Evolutionary conservation across 2,797 vertebrate genomes (phyloP).

Genomic region (Sebastes miniatus): DNA sequence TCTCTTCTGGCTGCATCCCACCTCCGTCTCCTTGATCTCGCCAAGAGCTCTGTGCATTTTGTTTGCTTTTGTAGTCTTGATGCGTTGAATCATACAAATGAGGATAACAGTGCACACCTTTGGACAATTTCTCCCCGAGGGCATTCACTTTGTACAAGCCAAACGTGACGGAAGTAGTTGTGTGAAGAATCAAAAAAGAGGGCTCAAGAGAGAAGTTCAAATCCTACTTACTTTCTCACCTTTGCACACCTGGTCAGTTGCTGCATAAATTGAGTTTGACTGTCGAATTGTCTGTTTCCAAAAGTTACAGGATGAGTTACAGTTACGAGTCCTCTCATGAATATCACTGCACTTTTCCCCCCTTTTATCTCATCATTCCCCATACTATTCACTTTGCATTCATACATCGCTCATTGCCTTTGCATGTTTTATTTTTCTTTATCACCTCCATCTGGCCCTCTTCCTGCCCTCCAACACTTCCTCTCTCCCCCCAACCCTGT

Average conservation of each 20-base stretch:
- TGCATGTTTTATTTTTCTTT: background rate
- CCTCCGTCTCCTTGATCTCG: background rate
- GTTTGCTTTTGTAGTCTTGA: background rate
- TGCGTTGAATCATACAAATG: background rate
- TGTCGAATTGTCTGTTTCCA: background rate
- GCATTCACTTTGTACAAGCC: background rate
- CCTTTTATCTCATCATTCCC: background rate
- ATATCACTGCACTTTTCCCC: background rate
- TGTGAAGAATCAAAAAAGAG: background rate
- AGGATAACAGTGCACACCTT: background rate
- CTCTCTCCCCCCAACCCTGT: constrained; percentile 8
- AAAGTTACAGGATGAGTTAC: background rate
- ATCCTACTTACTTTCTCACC: background rate
- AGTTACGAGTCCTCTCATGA: background rate
- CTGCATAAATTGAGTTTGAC: background rate
- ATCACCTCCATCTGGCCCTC: constrained; percentile 30
- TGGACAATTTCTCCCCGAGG: background rate
- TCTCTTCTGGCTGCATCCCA: background rate
- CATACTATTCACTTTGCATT: constrained; percentile 13
- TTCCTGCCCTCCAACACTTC: constrained; percentile 9
- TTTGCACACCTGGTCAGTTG: background rate
- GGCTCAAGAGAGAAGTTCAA: background rate
- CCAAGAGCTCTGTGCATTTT: background rate
- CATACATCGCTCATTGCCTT: background rate
- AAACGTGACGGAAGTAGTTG: background rate